These are phyloP conservation scores for Hyphantria cunea DNA, from an alignment of 1,140 invertebrate species.

Conservation along the genomic window DNA sequence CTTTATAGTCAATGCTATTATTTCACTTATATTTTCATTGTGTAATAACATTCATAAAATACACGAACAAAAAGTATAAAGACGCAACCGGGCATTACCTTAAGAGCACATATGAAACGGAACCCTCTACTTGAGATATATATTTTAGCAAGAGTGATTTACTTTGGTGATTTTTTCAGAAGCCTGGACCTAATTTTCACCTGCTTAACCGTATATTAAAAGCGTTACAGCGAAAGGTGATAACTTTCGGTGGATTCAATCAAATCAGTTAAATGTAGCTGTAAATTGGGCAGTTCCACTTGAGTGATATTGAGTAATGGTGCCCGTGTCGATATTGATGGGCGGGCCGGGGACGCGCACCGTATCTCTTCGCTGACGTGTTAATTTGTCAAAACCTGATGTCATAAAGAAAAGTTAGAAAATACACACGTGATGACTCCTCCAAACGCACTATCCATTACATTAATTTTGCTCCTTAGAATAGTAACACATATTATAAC, in stretches of 20 bases:
- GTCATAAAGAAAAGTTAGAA: conserved; percentile 60
- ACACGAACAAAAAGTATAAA: no score
- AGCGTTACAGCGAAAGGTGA: conserved; percentile 31
- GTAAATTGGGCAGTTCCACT: conserved; percentile 77
- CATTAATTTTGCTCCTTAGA: conserved; percentile 1
- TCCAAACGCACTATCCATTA: conserved; percentile 3
- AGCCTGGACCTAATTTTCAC: conserved; percentile 1
- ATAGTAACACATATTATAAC: no score
- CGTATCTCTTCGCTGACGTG: conserved; percentile 61
- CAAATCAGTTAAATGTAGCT: conserved; percentile 79
- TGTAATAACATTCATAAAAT: no score
- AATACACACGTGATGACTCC: conserved; percentile 35
- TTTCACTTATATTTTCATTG: no score
- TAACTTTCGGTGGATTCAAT: conserved; percentile 71
- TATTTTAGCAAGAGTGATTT: no score
- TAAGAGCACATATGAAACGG: no score
- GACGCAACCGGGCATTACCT: no score
- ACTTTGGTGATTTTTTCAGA: background rate
- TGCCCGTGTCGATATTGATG: conserved; percentile 66
- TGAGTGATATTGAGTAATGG: conserved; percentile 77
- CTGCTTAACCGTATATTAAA: conserved; percentile 16
- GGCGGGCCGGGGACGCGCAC: conserved; percentile 43
- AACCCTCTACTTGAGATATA: no score
- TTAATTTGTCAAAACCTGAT: conserved; percentile 67
- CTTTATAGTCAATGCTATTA: no score